Conservation (phyloP, 2,888 invertebrate species). For the Calameuta idolon region DNA sequence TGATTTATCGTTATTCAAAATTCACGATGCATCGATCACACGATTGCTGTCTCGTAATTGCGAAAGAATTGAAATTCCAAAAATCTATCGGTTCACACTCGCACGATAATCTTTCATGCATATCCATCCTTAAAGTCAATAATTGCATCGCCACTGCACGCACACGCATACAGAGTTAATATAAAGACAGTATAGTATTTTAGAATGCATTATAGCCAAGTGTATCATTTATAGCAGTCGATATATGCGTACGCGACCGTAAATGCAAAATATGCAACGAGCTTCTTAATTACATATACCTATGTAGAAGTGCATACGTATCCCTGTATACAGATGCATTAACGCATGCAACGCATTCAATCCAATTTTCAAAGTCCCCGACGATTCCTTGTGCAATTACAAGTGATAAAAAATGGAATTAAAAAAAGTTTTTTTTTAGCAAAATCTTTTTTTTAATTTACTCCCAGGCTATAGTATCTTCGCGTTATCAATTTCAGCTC, state of each 20-base stretch:
- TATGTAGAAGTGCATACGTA: not conserved
- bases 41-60: not conserved
- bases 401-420: not conserved
- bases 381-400: not conserved
- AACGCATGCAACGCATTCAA: not conserved
- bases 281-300: constrained; percentile 13
- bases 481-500: not conserved
- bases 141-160: not conserved
- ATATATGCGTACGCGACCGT: not conserved
- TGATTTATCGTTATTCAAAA: not conserved
- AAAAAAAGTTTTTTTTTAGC: not conserved
- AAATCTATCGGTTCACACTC: not conserved
- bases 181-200: not conserved
- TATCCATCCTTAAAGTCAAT: not conserved
- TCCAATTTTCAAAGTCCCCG: not conserved
- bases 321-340: too few species aligned
- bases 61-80: not conserved
- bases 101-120: not conserved
- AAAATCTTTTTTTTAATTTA: not conserved
- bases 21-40: not conserved
- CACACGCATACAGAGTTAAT: not conserved
- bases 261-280: constrained; percentile 5
- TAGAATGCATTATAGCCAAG: not conserved
- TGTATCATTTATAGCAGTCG: not conserved
- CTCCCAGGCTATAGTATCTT: not conserved